phyloP scores from a whole-genome alignment of 2,113 vertebrate genomes.

The Pygoscelis adeliae region DNA sequence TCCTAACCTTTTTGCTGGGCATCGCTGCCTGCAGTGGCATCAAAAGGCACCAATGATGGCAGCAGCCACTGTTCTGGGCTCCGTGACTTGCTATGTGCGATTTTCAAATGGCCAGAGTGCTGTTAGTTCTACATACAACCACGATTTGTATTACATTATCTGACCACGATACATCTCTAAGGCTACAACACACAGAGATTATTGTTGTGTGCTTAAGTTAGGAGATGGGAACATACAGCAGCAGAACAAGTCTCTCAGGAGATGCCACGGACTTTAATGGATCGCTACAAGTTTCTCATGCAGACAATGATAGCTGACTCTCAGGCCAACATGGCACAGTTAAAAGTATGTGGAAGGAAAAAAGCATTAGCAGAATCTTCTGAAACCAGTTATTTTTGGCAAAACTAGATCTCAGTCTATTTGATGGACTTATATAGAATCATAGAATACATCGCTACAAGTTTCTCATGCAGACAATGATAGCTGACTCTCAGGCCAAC shows the following conservation, averaged over 20 bases:
- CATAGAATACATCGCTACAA: too few relatives aligned
- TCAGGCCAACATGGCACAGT: background rate
- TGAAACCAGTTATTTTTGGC: background rate
- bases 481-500: background rate
- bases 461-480: background rate
- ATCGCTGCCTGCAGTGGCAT: background rate
- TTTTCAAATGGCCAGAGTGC: background rate
- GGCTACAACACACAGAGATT: background rate
- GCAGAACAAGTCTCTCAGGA: background rate
- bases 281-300: background rate
- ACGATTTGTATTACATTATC: background rate
- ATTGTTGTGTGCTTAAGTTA: background rate
- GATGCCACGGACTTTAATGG: background rate
- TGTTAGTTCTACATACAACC: background rate
- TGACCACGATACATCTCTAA: background rate
- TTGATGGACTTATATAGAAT: background rate
- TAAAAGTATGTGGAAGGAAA: background rate
- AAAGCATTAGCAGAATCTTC: background rate
- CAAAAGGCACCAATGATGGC: background rate
- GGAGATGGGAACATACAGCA: background rate
- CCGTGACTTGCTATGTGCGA: accelerated
- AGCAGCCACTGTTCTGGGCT: background rate
- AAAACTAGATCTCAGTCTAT: background rate
- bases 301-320: background rate
- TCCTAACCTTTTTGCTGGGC: background rate